Percentiles rank a stretch among this genome's conserved stretches.
Evolutionary conservation across 1,140 invertebrate genomes (phyloP).

Genomic region (Rhyacophila brunnea): DNA sequence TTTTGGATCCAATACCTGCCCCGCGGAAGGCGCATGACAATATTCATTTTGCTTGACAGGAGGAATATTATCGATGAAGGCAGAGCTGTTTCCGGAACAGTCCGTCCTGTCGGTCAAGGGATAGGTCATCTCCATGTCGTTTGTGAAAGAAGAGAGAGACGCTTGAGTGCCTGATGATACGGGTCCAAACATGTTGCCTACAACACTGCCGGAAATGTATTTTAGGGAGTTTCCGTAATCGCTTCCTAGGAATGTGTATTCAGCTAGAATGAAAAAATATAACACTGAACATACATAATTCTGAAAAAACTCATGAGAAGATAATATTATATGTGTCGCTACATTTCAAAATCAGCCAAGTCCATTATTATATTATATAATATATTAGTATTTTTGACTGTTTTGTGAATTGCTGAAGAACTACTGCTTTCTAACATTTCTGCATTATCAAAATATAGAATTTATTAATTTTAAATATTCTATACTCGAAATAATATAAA

Average conservation of each 20-base stretch:
- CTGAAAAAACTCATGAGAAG: too few relatives aligned
- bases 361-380: too few relatives aligned
- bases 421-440: too few relatives aligned
- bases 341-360: too few relatives aligned
- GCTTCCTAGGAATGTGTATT: slow-evolving; percentile 48
- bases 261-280: slow-evolving; percentile 45
- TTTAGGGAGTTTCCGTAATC: slow-evolving; percentile 12
- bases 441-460: too few relatives aligned
- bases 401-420: too few relatives aligned
- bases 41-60: not conserved
- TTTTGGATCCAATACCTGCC: slow-evolving; percentile 48
- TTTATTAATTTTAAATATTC: too few relatives aligned
- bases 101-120: not conserved
- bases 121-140: not conserved
- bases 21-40: not conserved
- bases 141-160: slow-evolving; percentile 40
- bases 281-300: too few relatives aligned
- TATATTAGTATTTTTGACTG: too few relatives aligned
- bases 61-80: not conserved
- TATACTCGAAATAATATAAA: too few relatives aligned
- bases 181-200: too few relatives aligned
- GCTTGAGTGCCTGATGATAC: slow-evolving; percentile 39
- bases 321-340: too few relatives aligned
- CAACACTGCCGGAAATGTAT: slow-evolving; percentile 2
- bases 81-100: not conserved